These are phyloP conservation scores for Paracentrotus lividus DNA, from an alignment of 53 echinoderm and acorn worm genomes.

Conservation along the genomic window DNA sequence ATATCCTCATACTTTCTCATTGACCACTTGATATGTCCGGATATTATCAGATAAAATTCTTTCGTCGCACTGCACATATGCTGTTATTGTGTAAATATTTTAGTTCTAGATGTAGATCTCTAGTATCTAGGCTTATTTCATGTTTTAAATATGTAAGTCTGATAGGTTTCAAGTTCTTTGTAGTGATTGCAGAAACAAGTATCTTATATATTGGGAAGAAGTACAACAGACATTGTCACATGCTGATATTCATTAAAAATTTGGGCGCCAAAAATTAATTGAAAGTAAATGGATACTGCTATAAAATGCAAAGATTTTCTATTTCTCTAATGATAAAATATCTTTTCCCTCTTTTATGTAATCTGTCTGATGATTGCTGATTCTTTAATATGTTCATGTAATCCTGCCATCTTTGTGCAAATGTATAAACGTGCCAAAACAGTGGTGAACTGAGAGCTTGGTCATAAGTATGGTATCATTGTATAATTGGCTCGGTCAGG, in stretches of 20 bases:
- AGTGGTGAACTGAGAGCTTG: too few species aligned
- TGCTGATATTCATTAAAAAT: neutral
- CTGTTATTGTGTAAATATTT: too few species aligned
- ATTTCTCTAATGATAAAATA: neutral
- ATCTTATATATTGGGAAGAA: neutral
- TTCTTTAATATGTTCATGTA: neutral
- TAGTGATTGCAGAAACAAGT: neutral
- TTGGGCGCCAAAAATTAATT: neutral
- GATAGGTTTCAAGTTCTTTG: too few species aligned
- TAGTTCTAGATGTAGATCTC: neutral
- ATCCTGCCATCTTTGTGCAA: conserved; percentile 6
- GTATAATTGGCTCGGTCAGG: too few species aligned
- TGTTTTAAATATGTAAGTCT: too few species aligned
- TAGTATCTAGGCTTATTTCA: neutral
- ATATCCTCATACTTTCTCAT: too few species aligned
- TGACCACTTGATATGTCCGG: too few species aligned
- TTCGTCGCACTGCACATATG: too few species aligned
- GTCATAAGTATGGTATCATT: too few species aligned
- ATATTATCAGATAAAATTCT: too few species aligned
- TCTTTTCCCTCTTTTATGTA: neutral
- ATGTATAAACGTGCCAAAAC: neutral
- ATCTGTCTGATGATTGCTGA: neutral
- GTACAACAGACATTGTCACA: neutral
- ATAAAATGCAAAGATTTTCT: neutral
- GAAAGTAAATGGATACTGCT: neutral